Percentiles rank a stretch among this genome's conserved stretches.
Conservation (phyloP, 2,888 invertebrate species). For the Lasioglossum lativentre region DNA sequence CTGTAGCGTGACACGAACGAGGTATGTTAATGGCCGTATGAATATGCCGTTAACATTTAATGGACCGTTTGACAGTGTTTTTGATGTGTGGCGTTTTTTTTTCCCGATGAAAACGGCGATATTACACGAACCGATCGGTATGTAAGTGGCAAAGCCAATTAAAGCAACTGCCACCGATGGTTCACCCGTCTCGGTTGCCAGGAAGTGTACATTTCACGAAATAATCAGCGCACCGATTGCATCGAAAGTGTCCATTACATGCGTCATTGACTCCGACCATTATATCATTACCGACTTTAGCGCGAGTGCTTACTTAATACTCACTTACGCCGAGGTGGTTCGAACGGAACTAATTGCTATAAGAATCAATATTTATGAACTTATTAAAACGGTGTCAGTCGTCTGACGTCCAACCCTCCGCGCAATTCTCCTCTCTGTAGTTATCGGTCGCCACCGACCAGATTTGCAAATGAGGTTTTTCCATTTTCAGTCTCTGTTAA, state of each 20-base stretch:
- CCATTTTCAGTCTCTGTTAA: not conserved
- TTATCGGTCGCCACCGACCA: not conserved
- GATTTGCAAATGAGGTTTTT: constrained; percentile 11
- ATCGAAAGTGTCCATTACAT: constrained; percentile 2
- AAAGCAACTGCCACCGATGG: not conserved
- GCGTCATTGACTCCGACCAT: not conserved
- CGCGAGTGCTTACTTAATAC: not conserved
- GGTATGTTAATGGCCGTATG: not conserved
- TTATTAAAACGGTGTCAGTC: not conserved
- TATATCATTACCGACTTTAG: not conserved
- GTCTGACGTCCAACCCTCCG: not conserved
- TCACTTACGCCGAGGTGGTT: not conserved
- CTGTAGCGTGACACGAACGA: not conserved
- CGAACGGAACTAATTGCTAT: not conserved
- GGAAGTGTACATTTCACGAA: not conserved
- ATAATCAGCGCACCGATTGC: not conserved
- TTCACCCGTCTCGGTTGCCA: not conserved
- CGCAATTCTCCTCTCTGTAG: not conserved
- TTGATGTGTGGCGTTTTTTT: not conserved
- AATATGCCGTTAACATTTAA: not conserved
- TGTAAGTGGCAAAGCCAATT: not conserved
- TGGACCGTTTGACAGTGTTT: not conserved
- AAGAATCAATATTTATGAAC: constrained; percentile 16
- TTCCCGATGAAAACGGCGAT: not conserved
- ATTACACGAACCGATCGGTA: not conserved